Base-by-base conservation (phyloP, 2,797 vertebrate species). In the Cuniculus paca region DNA sequence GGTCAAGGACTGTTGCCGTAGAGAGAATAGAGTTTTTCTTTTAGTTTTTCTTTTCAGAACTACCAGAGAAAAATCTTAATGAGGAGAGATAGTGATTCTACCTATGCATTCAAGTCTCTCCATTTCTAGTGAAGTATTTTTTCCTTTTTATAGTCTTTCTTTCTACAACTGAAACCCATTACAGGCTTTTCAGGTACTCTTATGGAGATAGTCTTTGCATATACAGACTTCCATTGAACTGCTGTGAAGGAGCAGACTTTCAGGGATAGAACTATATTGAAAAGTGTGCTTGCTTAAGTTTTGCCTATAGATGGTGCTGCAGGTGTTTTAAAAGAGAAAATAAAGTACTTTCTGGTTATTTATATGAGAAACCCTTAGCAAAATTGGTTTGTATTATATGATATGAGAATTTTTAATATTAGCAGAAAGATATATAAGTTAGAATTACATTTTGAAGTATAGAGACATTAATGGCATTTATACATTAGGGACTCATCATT, bases 221-320 rank as follows among this genome's bases (percentile, higher is more conserved):
- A 54, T 63, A 42, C 12, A 89, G 5, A 24, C 42, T 63, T 87
- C 79, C 82, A 80, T 90, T 92, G 42, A 96, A 31, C 91, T 93
- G 39, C n/a, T 94, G 0, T 86, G 72, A 87, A 50, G 20, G 13
- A 90, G 78, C 22, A 88, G 58, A 86, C 14, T 84, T 94, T 11
- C 10, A 72, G 22, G 80, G 65, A 22, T 93, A 88, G 42, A 92
- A 81, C 52, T 95, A 1, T 74, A 70, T 87, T 65, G n/a, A 93
- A 93, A 74, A 92, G 63, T 60, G 54, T 97, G 95, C 93, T 87
- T 95, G 34, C 34, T 93, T 88, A 98, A 74, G 60, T 97, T 81
- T 97, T 98, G n/a, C 96, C 97, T 98, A 75, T 97, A 97, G 97
- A 39, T 98, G 48, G 12, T 97, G 92, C 50, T 98, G 81, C 98